A percentile compares a stretch with the other conserved stretches of the same genome.
These are phyloP conservation scores for Drosophila albomicans DNA, from an alignment of 1,140 invertebrate genomes.

Conservation along the genomic window DNA sequence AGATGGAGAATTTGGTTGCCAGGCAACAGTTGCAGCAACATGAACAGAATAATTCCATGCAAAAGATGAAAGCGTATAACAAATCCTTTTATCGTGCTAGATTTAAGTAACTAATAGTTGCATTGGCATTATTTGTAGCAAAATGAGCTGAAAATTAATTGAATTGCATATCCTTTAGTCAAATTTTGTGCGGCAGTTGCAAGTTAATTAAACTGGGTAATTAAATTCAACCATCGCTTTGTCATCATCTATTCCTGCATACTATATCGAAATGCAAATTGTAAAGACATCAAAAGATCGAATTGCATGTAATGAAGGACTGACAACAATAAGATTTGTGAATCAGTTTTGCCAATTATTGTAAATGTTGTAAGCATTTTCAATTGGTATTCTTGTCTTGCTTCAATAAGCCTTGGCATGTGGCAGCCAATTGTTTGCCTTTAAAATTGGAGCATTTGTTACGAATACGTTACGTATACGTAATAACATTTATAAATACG, in stretches of 20 bases:
- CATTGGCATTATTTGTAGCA: neutral
- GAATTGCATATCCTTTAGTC: neutral
- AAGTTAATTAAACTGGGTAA: conserved; percentile 17
- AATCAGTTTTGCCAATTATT: conserved; percentile 40
- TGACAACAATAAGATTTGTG: neutral
- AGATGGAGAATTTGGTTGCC: conserved; percentile 48
- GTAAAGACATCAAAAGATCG: neutral
- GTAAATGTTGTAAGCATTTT: conserved; percentile 3
- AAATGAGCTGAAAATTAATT: conserved; percentile 17
- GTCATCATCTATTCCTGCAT: neutral
- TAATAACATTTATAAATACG: conserved; percentile 81
- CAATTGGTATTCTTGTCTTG: conserved; percentile 16
- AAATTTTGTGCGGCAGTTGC: neutral
- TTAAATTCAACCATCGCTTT: neutral
- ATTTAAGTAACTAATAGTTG: no score
- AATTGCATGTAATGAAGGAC: neutral
- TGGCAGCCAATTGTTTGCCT: conserved; percentile 63
- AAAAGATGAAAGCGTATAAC: no score
- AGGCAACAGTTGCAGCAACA: conserved; percentile 35
- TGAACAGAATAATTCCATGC: no score
- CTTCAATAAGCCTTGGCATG: conserved; percentile 3
- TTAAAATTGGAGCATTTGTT: conserved; percentile 64
- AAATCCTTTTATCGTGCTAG: no score
- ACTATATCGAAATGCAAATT: neutral
- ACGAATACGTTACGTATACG: conserved; percentile 52